Base-by-base conservation (phyloP, 2,888 invertebrate species). In the Aproaerema taeniolella region DNA sequence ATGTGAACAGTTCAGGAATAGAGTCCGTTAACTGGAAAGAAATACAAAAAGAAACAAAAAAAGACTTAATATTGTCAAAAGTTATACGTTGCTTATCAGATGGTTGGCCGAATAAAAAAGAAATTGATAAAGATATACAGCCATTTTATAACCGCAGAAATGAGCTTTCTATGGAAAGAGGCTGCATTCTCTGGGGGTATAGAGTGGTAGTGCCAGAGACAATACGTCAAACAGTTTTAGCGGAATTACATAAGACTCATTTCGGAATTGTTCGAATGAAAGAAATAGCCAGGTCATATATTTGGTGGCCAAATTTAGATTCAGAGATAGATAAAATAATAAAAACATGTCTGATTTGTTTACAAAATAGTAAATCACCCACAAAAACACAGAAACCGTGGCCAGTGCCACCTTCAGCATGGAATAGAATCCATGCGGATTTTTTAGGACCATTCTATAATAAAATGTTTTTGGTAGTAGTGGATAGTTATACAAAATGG, bases 401-500 rank as follows among this genome's bases (percentile, higher is more conserved):
- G 20, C 20, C 20, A 7, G 20, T 7, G 5, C 20, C 33, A 6
- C 10, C 24, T 8, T 15, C 31, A 2, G 31, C 9, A 6, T 15
- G 10, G 10, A 16, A 15, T 16, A 9, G 15, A 7, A 15, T 9
- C n/a, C 15, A 31, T 31, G 31, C 15, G 11, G 45, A 44, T 25
- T 44, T 34, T 17, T 32, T 41, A 28, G 42, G 42, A 3, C 42
- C 43, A 20, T 44, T 42, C 9, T 30, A 37, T 30, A 11, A 11
- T 2, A 47, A 44, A 41, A 44, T 40, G 38, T 44, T 31, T 29
- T 20, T 44, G 24, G 30, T 47, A 7, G 7, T 44, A 2, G 20
- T 47, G 7, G 44, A 47, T 30, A 35, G 34, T 29, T 44, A 39
- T 13, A 29, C 35, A 8, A 42, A 42, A 13, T 44, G 44, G 47